Conservation (phyloP, 2,797 vertebrate species). For the Cuniculus paca region DNA sequence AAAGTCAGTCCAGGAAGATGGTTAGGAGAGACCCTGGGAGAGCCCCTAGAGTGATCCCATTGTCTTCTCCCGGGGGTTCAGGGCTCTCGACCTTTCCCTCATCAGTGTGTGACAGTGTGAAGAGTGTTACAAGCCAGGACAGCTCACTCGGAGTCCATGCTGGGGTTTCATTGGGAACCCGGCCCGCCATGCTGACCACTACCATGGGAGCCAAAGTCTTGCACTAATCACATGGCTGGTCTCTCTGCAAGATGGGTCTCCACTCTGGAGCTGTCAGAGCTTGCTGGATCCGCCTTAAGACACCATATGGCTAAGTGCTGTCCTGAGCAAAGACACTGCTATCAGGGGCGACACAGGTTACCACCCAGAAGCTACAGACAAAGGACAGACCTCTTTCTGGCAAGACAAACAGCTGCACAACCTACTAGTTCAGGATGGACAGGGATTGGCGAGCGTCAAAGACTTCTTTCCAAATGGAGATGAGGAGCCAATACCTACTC, state of each 20-base stretch:
- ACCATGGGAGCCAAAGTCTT: background rate
- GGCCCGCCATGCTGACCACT: rapidly evolving
- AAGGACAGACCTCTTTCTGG: background rate
- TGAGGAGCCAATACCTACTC: rapidly evolving
- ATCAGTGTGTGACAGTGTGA: rapidly evolving
- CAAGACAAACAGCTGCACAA: background rate
- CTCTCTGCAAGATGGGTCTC: background rate
- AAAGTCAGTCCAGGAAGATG: background rate
- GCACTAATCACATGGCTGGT: background rate
- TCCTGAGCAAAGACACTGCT: background rate
- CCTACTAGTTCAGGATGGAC: background rate
- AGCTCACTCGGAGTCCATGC: background rate
- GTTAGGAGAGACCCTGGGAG: background rate
- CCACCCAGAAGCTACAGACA: background rate
- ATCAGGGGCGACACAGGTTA: background rate
- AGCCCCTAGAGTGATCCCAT: rapidly evolving
- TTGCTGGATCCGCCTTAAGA: background rate
- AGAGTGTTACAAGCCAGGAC: background rate
- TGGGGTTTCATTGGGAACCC: background rate
- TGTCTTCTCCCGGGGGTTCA: background rate
- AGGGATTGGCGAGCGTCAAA: too few species aligned
- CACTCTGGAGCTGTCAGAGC: too few species aligned
- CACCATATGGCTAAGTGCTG: too few species aligned
- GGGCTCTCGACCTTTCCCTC: rapidly evolving
- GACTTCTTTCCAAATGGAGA: too few species aligned